Conservation (phyloP, 1,140 invertebrate genomes). For the Megathymus violae region DNA sequence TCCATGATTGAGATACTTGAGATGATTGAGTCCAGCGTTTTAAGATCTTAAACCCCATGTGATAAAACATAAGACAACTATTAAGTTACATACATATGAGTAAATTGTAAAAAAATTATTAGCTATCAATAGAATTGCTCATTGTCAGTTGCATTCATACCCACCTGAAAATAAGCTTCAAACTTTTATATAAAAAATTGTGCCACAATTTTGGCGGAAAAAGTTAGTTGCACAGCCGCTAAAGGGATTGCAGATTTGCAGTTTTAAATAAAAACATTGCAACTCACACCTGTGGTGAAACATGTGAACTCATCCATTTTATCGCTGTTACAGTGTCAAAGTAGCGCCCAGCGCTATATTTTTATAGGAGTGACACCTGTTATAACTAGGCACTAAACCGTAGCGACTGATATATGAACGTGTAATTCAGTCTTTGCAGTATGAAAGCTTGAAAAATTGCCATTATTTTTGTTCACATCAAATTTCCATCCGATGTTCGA, state of each 20-base stretch:
- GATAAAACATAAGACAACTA: too few species aligned
- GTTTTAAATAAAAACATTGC: conserved; percentile 17
- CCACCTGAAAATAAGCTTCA: not conserved
- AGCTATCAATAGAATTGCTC: too few species aligned
- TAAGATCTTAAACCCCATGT: too few species aligned
- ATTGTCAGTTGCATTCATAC: too few species aligned
- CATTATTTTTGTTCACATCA: not conserved
- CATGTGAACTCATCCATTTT: conserved; percentile 30
- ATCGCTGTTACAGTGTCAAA: conserved; percentile 17
- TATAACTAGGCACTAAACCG: conserved; percentile 13
- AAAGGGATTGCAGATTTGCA: conserved; percentile 19
- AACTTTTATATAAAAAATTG: not conserved
- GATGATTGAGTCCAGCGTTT: too few species aligned
- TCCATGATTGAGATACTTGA: too few species aligned
- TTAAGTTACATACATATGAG: too few species aligned
- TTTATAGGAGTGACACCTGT: conserved; percentile 31
- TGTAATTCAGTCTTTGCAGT: not conserved
- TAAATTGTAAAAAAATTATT: too few species aligned
- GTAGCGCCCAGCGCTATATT: conserved; percentile 18
- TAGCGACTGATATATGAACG: conserved; percentile 2
- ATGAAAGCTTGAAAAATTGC: conserved; percentile 2
- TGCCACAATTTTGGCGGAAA: not conserved
- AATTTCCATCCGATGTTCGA: too few species aligned
- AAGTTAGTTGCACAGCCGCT: conserved; percentile 4
- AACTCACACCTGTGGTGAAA: conserved; percentile 27